phyloP scores from a whole-genome alignment of 2,113 vertebrate genomes.

The Phyllostomus hastatus region DNA sequence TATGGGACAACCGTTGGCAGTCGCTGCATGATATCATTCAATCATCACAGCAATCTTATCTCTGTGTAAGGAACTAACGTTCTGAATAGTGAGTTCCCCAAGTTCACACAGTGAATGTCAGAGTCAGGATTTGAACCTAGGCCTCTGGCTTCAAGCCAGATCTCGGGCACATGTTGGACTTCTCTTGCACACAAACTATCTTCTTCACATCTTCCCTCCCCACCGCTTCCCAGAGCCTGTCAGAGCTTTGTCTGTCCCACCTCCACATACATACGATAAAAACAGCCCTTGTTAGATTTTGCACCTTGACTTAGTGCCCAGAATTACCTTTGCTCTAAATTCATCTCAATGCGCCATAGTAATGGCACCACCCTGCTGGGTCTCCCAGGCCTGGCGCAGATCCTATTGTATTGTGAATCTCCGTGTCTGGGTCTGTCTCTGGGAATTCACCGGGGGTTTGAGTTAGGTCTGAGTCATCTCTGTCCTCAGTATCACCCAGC shows the following conservation, averaged over 20 bases:
- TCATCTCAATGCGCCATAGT: not conserved
- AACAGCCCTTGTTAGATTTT: not conserved
- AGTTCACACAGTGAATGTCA: not conserved
- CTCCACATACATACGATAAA: not conserved
- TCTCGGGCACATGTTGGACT: not conserved
- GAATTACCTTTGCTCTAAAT: not conserved
- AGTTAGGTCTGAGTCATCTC: constrained; percentile 12
- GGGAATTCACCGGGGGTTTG: not conserved
- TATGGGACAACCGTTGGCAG: too few species aligned
- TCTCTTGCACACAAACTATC: not conserved
- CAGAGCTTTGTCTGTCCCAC: too few species aligned
- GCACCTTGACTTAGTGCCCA: not conserved
- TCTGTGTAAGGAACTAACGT: not conserved
- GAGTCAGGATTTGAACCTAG: not conserved
- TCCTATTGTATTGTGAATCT: not conserved
- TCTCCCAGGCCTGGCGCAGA: not conserved
- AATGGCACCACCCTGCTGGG: fast-evolving
- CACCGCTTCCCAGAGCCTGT: too few species aligned
- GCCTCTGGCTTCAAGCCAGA: not conserved
- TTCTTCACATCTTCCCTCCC: too few species aligned
- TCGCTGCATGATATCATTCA: not conserved
- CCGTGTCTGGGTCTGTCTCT: not conserved
- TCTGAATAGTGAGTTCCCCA: not conserved
- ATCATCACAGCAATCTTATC: not conserved
- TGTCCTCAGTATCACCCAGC: not conserved